Percentiles rank a stretch among this genome's conserved stretches.
Conservation (phyloP, 2,888 invertebrate species). For the Ametastegia equiseti region DNA sequence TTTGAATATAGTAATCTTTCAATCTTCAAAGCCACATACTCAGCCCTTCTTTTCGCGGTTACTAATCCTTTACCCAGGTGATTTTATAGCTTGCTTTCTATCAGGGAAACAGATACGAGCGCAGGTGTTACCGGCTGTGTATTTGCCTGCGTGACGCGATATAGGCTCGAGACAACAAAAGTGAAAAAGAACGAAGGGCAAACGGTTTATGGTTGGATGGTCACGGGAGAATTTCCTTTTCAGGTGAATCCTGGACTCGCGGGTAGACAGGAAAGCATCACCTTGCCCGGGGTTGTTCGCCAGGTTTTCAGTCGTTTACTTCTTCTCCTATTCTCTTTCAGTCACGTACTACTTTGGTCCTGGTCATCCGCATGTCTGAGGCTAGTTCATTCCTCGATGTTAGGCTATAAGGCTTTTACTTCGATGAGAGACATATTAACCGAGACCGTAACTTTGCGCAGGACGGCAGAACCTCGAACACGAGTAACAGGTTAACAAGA, state of each 20-base stretch:
- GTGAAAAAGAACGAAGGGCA: constrained; percentile 3
- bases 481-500: constrained; percentile 65
- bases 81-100: constrained; percentile 60
- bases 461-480: constrained; percentile 50
- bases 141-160: constrained; percentile 41
- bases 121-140: constrained; percentile 35
- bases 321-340: constrained; percentile 6
- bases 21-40: neutral
- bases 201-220: constrained; percentile 10
- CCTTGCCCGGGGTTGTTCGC: constrained; percentile 56
- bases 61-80: constrained; percentile 57
- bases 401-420: neutral
- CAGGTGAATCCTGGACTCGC: constrained; percentile 71
- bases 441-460: constrained; percentile 29
- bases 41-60: neutral
- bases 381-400: neutral
- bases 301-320: constrained; percentile 36
- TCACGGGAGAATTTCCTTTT: constrained; percentile 69
- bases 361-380: neutral
- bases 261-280: constrained; percentile 68
- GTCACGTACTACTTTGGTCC: neutral
- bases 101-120: constrained; percentile 58
- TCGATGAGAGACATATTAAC: neutral
- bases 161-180: neutral
- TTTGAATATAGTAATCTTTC: neutral